Evolutionary conservation across 2,888 invertebrate species (phyloP).

Genomic region (Hololepta plana): DNA sequence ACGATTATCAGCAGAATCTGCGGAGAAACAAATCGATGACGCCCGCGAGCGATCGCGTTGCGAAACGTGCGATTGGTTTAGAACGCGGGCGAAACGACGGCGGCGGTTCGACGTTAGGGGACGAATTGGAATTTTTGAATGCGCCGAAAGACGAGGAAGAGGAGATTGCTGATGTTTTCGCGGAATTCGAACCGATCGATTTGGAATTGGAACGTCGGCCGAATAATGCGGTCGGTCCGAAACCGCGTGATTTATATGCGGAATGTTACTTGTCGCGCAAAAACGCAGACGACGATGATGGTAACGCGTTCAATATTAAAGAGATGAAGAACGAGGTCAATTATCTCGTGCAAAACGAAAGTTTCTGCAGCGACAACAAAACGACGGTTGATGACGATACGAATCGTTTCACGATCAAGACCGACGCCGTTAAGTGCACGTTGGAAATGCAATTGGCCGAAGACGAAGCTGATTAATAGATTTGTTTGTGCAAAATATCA

Average conservation of each 20-base stretch:
- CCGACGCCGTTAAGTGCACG: constrained; percentile 16
- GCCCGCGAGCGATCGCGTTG: too few species aligned
- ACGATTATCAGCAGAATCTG: constrained; percentile 7
- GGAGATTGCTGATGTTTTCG: constrained; percentile 2
- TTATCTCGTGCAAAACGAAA: neutral
- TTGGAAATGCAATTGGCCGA: constrained; percentile 25
- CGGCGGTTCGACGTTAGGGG: too few species aligned
- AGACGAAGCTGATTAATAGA: constrained; percentile 11
- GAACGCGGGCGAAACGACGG: too few species aligned
- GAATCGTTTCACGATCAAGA: constrained; percentile 7
- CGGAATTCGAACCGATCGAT: constrained; percentile 2
- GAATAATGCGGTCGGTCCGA: too few species aligned
- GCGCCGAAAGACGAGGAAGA: constrained; percentile 6
- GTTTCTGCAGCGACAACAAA: constrained; percentile 1
- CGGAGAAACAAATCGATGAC: too few species aligned
- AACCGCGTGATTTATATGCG: too few species aligned
- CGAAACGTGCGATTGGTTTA: too few species aligned
- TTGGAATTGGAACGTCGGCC: constrained; percentile 1
- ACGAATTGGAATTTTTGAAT: too few species aligned
- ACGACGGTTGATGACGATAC: constrained; percentile 6
- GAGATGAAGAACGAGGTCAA: neutral
- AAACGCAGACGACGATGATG: constrained; percentile 2
- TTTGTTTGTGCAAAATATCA: too few species aligned
- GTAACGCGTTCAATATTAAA: neutral
- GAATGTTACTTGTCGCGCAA: too few species aligned